A percentile compares a stretch with the other conserved stretches of the same genome.
Evolutionary conservation across 2,888 invertebrate genomes (phyloP).

Genomic region (Drosophila engyochracea): DNA sequence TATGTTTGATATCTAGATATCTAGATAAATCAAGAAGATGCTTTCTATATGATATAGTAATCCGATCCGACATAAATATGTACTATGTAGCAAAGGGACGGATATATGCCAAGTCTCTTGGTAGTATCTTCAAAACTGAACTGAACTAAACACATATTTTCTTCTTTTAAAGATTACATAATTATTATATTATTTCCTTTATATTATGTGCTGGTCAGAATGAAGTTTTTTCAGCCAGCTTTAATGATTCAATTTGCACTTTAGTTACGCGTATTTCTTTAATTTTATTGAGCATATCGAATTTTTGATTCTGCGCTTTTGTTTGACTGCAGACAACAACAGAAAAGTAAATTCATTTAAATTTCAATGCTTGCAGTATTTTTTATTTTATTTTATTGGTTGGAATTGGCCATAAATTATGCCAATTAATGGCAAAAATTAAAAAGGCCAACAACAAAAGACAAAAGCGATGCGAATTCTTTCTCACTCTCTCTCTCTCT

Average conservation of each 20-base stretch:
- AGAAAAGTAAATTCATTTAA: constrained; percentile 11
- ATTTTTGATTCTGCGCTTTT: constrained; percentile 22
- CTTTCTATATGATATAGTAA: background rate
- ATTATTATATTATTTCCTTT: background rate
- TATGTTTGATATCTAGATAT: too few relatives aligned
- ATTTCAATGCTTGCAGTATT: constrained; percentile 40
- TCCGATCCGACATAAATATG: background rate
- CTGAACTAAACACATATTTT: background rate
- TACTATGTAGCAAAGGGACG: background rate
- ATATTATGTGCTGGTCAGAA: background rate
- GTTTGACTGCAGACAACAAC: constrained; percentile 6
- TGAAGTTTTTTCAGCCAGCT: background rate
- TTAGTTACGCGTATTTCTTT: background rate
- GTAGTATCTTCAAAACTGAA: too few relatives aligned
- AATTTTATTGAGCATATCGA: background rate
- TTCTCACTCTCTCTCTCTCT: background rate
- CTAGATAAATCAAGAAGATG: background rate
- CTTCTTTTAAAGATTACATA: background rate
- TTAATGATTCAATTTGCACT: background rate
- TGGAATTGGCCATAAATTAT: constrained; percentile 69
- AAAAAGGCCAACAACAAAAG: constrained; percentile 50
- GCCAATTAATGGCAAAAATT: constrained; percentile 74
- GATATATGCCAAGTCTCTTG: too few relatives aligned
- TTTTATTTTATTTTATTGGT: constrained; percentile 6
- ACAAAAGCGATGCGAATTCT: constrained; percentile 28